These are phyloP conservation scores for Tenthredo mesomela DNA, from an alignment of 2,888 invertebrate species.

Conservation along the genomic window DNA sequence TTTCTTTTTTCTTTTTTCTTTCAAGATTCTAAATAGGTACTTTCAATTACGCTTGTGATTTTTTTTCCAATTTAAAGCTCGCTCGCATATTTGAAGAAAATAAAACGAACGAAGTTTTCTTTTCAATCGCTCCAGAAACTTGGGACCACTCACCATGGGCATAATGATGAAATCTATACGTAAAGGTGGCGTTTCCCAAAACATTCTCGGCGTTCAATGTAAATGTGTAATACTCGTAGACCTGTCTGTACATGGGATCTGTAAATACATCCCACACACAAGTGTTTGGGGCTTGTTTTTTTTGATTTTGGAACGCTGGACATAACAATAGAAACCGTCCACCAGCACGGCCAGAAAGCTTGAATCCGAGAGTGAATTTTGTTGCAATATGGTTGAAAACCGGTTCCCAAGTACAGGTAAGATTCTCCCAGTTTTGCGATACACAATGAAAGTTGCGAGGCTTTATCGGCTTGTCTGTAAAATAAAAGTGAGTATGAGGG, in stretches of 20 bases:
- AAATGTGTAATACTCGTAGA: slow-evolving; percentile 80
- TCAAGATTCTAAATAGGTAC: slow-evolving; percentile 33
- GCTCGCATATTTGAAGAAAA: background rate
- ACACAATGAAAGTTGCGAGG: slow-evolving; percentile 87
- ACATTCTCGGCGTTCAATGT: slow-evolving; percentile 82
- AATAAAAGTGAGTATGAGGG: slow-evolving; percentile 54
- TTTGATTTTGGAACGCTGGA: slow-evolving; percentile 70
- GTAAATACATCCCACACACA: slow-evolving; percentile 80
- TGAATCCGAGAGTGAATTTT: slow-evolving; percentile 79
- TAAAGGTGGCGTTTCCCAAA: slow-evolving; percentile 80
- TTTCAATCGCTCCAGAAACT: slow-evolving; percentile 39
- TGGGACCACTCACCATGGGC: slow-evolving; percentile 76
- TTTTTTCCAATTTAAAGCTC: background rate
- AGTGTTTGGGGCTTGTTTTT: slow-evolving; percentile 63
- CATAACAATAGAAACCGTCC: slow-evolving; percentile 69
- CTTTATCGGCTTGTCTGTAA: slow-evolving; percentile 81
- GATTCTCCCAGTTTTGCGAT: slow-evolving; percentile 86
- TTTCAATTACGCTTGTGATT: background rate
- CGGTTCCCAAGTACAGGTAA: slow-evolving; percentile 88
- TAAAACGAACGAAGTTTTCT: background rate
- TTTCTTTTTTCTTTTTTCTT: background rate
- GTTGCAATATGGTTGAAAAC: slow-evolving; percentile 82
- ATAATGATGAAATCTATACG: slow-evolving; percentile 82
- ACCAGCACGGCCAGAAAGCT: slow-evolving; percentile 75
- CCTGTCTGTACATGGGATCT: slow-evolving; percentile 80